Conservation (phyloP, 1,140 invertebrate genomes). For the Penaeus vannamei region DNA sequence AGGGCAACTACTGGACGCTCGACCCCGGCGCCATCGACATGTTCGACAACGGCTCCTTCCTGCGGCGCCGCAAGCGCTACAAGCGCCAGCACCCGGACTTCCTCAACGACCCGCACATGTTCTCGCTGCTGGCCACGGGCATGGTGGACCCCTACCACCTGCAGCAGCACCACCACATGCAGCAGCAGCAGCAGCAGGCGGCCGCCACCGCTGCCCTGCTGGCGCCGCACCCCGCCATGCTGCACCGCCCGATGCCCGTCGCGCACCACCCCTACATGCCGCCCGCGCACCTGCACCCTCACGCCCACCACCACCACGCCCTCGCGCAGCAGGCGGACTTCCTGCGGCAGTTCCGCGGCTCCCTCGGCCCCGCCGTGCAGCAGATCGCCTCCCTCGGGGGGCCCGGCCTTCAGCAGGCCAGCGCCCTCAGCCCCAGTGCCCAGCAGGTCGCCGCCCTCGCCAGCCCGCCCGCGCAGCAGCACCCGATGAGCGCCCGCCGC, state of each 20-base stretch:
- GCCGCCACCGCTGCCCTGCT: conserved; percentile 37
- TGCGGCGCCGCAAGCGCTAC: conserved; percentile 94
- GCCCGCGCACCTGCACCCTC: conserved; percentile 54
- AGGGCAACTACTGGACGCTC: conserved; percentile 99
- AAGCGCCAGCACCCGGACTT: conserved; percentile 82
- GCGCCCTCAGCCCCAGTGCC: background rate
- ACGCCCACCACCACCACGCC: conserved; percentile 65
- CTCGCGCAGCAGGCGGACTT: conserved; percentile 56
- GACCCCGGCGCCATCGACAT: conserved; percentile 98
- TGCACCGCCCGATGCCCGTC: conserved; percentile 60
- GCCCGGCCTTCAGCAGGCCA: conserved; percentile 54
- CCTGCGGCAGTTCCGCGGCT: conserved; percentile 69
- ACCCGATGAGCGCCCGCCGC: background rate
- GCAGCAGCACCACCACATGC: conserved; percentile 38
- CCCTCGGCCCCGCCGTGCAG: conserved; percentile 70
- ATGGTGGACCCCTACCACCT: conserved; percentile 51
- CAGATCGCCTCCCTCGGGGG: conserved; percentile 71
- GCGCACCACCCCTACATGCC: conserved; percentile 59
- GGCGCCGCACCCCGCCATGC: conserved; percentile 49
- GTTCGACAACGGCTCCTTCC: conserved; percentile 99
- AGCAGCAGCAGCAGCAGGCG: conserved; percentile 59
- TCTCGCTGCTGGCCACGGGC: conserved; percentile 59
- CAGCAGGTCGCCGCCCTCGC: background rate
- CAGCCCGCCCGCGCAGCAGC: background rate
- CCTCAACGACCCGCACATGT: conserved; percentile 67